phyloP scores from a whole-genome alignment of 2,888 invertebrate genomes.

The Lasioglossum figueresi region DNA sequence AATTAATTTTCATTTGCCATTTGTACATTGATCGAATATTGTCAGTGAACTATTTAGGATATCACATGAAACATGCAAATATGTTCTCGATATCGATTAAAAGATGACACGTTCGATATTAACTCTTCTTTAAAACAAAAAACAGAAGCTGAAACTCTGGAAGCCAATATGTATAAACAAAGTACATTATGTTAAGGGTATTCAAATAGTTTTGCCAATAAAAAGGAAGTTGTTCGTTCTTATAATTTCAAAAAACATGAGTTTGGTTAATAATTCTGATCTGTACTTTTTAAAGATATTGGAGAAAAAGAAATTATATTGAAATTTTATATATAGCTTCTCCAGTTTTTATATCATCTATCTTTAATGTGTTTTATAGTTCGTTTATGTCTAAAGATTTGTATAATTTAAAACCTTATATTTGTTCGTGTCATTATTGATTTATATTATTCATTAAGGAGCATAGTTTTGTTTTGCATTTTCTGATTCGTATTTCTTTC shows the following conservation, averaged over 20 bases:
- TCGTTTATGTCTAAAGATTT: not conserved
- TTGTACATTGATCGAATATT: not conserved
- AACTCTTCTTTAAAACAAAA: not conserved
- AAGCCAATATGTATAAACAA: not conserved
- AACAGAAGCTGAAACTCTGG: not conserved
- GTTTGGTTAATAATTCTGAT: not conserved
- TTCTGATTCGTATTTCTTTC: constrained; percentile 21
- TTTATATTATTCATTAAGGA: constrained; percentile 3
- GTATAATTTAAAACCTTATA: not conserved
- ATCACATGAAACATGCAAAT: not conserved
- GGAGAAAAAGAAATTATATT: not conserved
- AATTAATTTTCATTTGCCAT: not conserved
- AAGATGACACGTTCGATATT: not conserved
- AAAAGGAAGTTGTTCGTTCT: not conserved
- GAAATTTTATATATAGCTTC: not conserved
- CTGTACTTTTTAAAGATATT: not conserved
- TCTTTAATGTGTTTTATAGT: not conserved
- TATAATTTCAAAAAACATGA: not conserved
- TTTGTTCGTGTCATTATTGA: not conserved
- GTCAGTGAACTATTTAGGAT: not conserved
- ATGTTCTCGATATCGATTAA: not conserved
- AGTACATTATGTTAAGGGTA: not conserved
- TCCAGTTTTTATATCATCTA: not conserved
- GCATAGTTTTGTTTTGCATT: constrained; percentile 14
- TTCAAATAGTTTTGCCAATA: not conserved